Evolutionary conservation across 2,113 vertebrate genomes (phyloP), one percentile per base, ranked within the genome.

Genomic region (Actenoides lindsayi): DNA sequence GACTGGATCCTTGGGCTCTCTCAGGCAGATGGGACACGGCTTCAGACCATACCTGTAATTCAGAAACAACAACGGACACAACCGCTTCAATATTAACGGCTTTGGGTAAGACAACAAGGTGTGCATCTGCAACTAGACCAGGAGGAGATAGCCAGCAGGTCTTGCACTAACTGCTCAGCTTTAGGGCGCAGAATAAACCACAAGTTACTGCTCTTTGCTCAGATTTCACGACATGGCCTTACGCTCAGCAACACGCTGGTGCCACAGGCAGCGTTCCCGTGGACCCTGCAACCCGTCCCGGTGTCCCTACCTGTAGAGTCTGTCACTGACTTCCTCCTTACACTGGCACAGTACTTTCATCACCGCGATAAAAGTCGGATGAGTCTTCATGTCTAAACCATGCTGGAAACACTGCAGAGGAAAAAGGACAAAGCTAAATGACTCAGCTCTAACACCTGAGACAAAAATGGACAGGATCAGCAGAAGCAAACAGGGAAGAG

Each of bases 361-460:
- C 51, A 99, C 98, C 1, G 98, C 98, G 68, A 60, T 48, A 30
- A 99, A 99, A 5, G 98, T 97, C n/a, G 91, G 80, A 39, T 92
- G 87, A 12, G 90, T 97, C 98, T 99, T 99, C 54, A 99, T 88
- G 96, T 99, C 98, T 0, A 98, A 98, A 87, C 98, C 74, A 5
- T 95, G 94, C 37, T 97, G 97, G 76, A 99, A 98, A 83, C 98
- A 97, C 99, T 99, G 96, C 57, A 62, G 56, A 81, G 85, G 87
- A 28, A 84, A 84, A 68, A 97, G 54, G 44, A 89, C 60, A 90
- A 46, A 23, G 37, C 64, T 59, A 13, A n/a, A 37, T 12, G 80
- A 56, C 37, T 84, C 33, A n/a, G 48, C 75, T 59, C 5, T 27
- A 51, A 19, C 2, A 13, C 14, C 48, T 1, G 5, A 46, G 76